Conservation (phyloP, 2,888 invertebrate species). For the Rhyacophila evoluta region DNA sequence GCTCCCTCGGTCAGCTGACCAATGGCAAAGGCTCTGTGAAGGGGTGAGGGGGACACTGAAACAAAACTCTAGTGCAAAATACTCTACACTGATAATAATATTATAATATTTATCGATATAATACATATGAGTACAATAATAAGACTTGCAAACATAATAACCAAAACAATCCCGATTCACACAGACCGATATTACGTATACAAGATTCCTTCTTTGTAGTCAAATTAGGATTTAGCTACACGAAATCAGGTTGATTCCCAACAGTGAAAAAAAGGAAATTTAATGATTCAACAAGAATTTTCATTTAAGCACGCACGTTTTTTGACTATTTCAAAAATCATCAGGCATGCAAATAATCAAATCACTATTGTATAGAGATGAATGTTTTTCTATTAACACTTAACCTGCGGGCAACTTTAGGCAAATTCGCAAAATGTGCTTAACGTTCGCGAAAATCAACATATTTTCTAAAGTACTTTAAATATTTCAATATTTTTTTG, state of each 20-base stretch:
- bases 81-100: slow-evolving; percentile 52
- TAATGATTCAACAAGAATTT: not conserved
- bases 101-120: slow-evolving; percentile 44
- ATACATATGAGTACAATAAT: slow-evolving; percentile 57
- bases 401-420: not conserved
- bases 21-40: slow-evolving; percentile 57
- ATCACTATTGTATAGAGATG: not conserved
- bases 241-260: not conserved
- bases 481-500: too few relatives aligned
- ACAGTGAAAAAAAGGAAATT: not conserved
- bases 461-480: too few relatives aligned
- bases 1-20: slow-evolving; percentile 52
- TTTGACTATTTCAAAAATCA: slow-evolving; percentile 19
- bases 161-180: slow-evolving; percentile 37
- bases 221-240: not conserved
- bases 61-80: slow-evolving; percentile 71
- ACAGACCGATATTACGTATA: slow-evolving; percentile 26
- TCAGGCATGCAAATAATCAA: slow-evolving; percentile 1
- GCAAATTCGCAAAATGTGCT: too few relatives aligned
- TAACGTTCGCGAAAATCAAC: too few relatives aligned
- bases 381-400: not conserved
- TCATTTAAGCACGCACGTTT: not conserved
- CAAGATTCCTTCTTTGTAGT: slow-evolving; percentile 1
- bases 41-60: slow-evolving; percentile 72
- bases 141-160: slow-evolving; percentile 54